phyloP scores from a whole-genome alignment of 2,888 invertebrate genomes.

The Metopia argyrocephala region DNA sequence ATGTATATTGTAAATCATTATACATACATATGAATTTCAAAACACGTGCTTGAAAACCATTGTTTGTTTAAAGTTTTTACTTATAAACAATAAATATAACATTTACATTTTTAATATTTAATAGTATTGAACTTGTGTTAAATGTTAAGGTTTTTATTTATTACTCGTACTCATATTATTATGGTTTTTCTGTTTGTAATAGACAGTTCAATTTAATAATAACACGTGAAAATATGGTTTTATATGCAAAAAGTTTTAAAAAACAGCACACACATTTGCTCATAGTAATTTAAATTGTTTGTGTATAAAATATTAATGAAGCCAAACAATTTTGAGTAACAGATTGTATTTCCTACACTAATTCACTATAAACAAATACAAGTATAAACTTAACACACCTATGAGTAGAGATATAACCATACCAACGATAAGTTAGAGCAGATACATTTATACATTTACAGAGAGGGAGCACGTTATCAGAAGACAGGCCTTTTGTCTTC shows the following conservation, averaged over 20 bases:
- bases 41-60: too few relatives aligned
- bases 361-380: too few relatives aligned
- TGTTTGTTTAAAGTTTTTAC: too few relatives aligned
- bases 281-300: not conserved
- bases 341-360: not conserved
- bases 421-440: too few relatives aligned
- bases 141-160: constrained; percentile 27
- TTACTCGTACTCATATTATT: not conserved
- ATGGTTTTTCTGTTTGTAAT: not conserved
- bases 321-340: not conserved
- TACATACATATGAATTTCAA: too few relatives aligned
- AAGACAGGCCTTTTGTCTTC: too few relatives aligned
- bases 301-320: not conserved
- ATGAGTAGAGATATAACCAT: too few relatives aligned
- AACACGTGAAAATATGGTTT: constrained; percentile 24
- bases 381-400: too few relatives aligned
- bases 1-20: too few relatives aligned
- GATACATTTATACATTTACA: too few relatives aligned
- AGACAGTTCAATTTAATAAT: not conserved
- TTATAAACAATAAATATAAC: too few relatives aligned
- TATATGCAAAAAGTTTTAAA: constrained; percentile 9
- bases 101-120: not conserved
- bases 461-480: too few relatives aligned
- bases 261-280: not conserved
- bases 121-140: constrained; percentile 13